Conservation (phyloP, 2,797 vertebrate species). For the Neopelma chrysocephalum region DNA sequence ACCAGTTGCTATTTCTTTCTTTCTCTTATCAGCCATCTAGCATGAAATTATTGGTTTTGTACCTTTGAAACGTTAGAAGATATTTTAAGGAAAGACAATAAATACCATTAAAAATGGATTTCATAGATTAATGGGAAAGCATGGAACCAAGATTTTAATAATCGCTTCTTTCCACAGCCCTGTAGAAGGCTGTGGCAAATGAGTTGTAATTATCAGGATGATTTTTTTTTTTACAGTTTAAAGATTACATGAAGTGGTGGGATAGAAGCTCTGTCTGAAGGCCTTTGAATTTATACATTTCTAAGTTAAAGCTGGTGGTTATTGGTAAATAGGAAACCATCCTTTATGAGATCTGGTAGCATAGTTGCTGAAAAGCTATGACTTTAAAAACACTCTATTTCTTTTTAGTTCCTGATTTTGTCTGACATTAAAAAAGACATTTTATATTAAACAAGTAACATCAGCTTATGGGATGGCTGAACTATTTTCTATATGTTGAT, state of each 20-base stretch:
- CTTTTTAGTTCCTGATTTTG: not conserved
- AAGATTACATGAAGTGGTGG: not conserved
- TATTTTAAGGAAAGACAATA: not conserved
- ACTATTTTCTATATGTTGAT: not conserved
- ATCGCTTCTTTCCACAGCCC: not conserved
- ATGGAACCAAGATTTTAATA: not conserved
- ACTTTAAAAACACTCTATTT: not conserved
- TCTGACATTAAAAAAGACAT: not conserved
- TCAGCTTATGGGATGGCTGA: not conserved
- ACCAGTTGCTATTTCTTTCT: not conserved
- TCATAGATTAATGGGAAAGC: not conserved
- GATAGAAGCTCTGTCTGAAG: not conserved
- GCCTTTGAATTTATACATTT: not conserved
- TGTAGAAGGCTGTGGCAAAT: not conserved
- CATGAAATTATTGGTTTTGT: not conserved
- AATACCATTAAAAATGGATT: not conserved
- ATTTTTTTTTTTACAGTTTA: not conserved
- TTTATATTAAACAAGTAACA: not conserved
- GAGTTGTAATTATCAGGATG: not conserved
- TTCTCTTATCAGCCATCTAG: not conserved
- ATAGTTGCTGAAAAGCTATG: not conserved
- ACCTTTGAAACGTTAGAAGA: not conserved
- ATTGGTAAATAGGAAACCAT: not conserved
- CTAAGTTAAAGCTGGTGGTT: not conserved
- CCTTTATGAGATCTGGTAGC: not conserved